Percentiles rank a stretch among this genome's conserved stretches.
phyloP scores from a whole-genome alignment of 2,888 invertebrate species.

The Girardia tigrina region DNA sequence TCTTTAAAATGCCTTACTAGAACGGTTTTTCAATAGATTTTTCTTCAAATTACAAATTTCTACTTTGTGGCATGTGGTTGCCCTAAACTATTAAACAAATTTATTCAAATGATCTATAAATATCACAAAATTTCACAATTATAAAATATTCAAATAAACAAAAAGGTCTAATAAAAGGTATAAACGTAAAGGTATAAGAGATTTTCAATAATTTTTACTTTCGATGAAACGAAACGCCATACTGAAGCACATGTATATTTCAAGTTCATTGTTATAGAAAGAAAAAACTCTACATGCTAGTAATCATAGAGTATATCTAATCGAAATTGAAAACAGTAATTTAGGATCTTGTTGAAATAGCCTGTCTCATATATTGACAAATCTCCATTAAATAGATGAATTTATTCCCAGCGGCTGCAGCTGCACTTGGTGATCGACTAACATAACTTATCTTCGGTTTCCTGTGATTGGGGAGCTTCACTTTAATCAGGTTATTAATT shows the following conservation, averaged over 20 bases:
- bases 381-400: conserved; percentile 62
- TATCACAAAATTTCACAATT: too few relatives aligned
- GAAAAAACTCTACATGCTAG: conserved; percentile 15
- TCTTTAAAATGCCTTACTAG: too few relatives aligned
- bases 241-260: conserved; percentile 23
- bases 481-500: conserved; percentile 60
- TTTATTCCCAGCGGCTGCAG: conserved; percentile 94
- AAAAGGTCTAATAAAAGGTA: too few relatives aligned
- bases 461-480: conserved; percentile 38
- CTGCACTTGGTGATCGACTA: conserved; percentile 78
- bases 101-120: too few relatives aligned
- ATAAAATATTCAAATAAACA: too few relatives aligned
- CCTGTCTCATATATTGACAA: conserved; percentile 48
- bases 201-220: too few relatives aligned
- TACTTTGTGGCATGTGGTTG: too few relatives aligned
- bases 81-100: too few relatives aligned
- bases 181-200: too few relatives aligned
- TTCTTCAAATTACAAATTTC: too few relatives aligned
- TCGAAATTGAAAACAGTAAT: background rate
- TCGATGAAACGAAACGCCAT: too few relatives aligned
- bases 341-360: conserved; percentile 39
- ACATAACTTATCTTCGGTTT: conserved; percentile 56
- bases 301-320: conserved; percentile 3
- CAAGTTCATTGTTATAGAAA: conserved; percentile 15
- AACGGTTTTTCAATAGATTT: too few relatives aligned